Evolutionary conservation across 2,888 invertebrate genomes (phyloP).

Genomic region (Phania funesta): DNA sequence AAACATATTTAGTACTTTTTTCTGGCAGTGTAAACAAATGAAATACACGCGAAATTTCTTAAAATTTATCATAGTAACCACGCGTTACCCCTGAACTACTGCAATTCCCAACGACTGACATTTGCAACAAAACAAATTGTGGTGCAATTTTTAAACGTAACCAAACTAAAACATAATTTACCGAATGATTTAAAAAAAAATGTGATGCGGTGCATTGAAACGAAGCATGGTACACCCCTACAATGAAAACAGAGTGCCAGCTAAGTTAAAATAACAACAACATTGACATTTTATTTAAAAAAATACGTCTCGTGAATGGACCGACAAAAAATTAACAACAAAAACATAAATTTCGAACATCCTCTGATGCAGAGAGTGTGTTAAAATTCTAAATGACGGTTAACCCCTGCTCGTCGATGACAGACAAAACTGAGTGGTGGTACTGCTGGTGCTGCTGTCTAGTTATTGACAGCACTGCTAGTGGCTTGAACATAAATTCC

Average conservation of each 20-base stretch:
- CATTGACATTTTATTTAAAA: slow-evolving; percentile 52
- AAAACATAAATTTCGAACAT: neutral
- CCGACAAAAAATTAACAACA: slow-evolving; percentile 27
- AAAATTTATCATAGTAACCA: slow-evolving; percentile 18
- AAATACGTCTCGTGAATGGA: slow-evolving; percentile 51
- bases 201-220: slow-evolving; percentile 27
- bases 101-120: slow-evolving; percentile 38
- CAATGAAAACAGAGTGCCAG: slow-evolving; percentile 26
- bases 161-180: slow-evolving; percentile 16
- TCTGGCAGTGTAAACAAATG: slow-evolving; percentile 2
- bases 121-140: slow-evolving; percentile 42
- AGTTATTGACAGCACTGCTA: slow-evolving; percentile 35
- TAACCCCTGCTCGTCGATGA: slow-evolving; percentile 20
- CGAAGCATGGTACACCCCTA: slow-evolving; percentile 20
- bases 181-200: slow-evolving; percentile 2
- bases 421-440: neutral
- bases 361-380: neutral
- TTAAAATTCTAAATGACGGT: neutral
- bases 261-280: slow-evolving; percentile 34
- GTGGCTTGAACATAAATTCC: neutral
- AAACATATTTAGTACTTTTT: neutral
- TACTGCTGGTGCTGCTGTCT: neutral
- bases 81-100: slow-evolving; percentile 61
- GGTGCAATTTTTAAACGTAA: slow-evolving; percentile 36
- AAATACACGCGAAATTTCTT: neutral